phyloP scores from a whole-genome alignment of 1,140 invertebrate genomes.

The Drosophila quadrilineata region DNA sequence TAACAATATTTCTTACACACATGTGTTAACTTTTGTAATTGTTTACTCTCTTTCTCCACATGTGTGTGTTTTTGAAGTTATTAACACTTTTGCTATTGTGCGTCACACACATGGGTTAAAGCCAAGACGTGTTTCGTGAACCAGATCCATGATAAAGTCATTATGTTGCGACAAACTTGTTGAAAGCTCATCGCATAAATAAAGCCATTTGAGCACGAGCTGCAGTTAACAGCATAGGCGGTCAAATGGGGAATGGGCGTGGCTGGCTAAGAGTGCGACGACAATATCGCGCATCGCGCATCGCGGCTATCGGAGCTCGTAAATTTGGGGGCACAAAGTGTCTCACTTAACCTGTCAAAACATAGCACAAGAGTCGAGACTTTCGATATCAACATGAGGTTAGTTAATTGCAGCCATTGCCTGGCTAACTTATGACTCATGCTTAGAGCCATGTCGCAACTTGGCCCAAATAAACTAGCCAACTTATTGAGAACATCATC shows the following conservation, averaged over 20 bases:
- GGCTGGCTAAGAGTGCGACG: no score
- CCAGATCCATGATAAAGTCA: conserved; percentile 22
- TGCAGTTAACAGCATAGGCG: background rate
- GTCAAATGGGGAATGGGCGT: background rate
- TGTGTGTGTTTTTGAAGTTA: background rate
- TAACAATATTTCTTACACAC: background rate
- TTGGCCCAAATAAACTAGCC: conserved; percentile 42
- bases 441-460: conserved; percentile 14
- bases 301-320: conserved; percentile 25
- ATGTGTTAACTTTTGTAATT: conserved; percentile 17
- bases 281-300: no score
- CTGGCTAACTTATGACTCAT: conserved; percentile 57
- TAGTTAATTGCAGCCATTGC: conserved; percentile 64
- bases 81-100: conserved; percentile 23
- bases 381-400: conserved; percentile 33
- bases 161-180: background rate
- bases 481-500: conserved; percentile 67
- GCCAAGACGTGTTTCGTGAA: background rate
- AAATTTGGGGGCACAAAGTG: conserved; percentile 36
- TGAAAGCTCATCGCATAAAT: conserved; percentile 35
- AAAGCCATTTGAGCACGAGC: conserved; percentile 8
- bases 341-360: conserved; percentile 61
- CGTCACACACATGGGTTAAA: background rate
- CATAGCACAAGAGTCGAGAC: conserved; percentile 36
- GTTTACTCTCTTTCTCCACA: conserved; percentile 19